Evolutionary conservation across 1,140 invertebrate species (phyloP), one percentile per base, ranked within the genome.

Genomic region (Drosophila neocordata): DNA sequence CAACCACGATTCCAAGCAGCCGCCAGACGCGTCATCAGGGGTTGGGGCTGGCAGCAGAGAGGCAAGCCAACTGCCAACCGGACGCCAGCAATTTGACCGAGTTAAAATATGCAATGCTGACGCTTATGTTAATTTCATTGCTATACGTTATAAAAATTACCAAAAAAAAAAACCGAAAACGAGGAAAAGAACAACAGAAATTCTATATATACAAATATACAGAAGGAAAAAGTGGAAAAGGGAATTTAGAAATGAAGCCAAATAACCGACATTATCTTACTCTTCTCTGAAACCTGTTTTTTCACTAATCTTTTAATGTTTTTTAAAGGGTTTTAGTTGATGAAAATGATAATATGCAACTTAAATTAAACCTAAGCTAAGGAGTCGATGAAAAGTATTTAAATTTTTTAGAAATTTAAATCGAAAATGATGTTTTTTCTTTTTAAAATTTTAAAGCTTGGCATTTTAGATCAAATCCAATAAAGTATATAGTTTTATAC

Each of bases 71-170:
- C 78, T 73, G 78, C 62, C 56, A 67, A 85, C 78, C 82, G 82
- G 83, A 88, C 83, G 83, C 79, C 69, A 69, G 79, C 83, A 88
- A 88, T 88, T 88, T 88, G 83, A 88, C 83, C 83, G 83, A 88
- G 79, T 88, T 88, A 88, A 88, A 89, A 83, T 88, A 88, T 88
- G 82, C 82, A 79, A 68, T 72, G 83, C 82, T 85, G 82, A 87
- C 78, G 82, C 77, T 85, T 85, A 85, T 85, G 82, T 82, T 85
- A 85, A 85, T 85, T 85, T 67, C 55, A 69, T 65, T 61, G 66
- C 72, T 67, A 79, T 66, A 78, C 70, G 60, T 61, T 64, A 67
- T 37, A 65, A 65, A 64, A 37, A 60, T 51, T 62, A 20, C 59
- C 37, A 64, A 70, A 79, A 79, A 48, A n/a, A 65, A 61, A 56